A percentile compares a stretch with the other conserved stretches of the same genome.
Conservation (phyloP, 2,888 invertebrate species). For the Omphaloscelis lunosa region DNA sequence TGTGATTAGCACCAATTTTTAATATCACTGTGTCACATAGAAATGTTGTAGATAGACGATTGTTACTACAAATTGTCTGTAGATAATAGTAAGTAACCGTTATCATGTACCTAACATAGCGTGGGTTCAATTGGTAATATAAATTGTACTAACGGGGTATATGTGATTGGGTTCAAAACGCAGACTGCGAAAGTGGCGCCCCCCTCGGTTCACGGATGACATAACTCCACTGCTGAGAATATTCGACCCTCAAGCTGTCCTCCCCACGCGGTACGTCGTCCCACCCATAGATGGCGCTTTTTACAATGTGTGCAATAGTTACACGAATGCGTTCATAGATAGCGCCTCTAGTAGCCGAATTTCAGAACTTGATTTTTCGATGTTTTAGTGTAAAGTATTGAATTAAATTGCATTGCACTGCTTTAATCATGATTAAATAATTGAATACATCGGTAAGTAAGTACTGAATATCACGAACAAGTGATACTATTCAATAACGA, state of each 20-base stretch:
- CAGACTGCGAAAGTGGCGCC: conserved; percentile 96
- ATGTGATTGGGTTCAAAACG: conserved; percentile 81
- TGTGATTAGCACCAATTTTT: conserved; percentile 58
- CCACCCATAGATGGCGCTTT: conserved; percentile 87
- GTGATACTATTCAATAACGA: conserved; percentile 41
- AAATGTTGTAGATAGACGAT: conserved; percentile 71
- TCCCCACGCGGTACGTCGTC: conserved; percentile 89
- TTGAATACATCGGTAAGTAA: conserved; percentile 61
- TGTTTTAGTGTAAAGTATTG: conserved; percentile 60
- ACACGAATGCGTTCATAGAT: conserved; percentile 79
- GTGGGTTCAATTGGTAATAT: conserved; percentile 67
- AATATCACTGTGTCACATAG: conserved; percentile 61
- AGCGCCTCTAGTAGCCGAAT: conserved; percentile 75
- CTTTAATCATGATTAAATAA: conserved; percentile 62
- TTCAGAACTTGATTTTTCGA: conserved; percentile 38
- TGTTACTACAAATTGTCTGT: conserved; percentile 59
- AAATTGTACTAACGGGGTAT: conserved; percentile 74
- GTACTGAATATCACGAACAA: conserved; percentile 50
- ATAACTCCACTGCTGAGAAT: conserved; percentile 94
- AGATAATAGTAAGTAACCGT: conserved; percentile 73
- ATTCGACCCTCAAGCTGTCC: conserved; percentile 93
- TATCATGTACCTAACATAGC: conserved; percentile 70
- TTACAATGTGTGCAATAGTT: conserved; percentile 80
- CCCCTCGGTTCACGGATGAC: conserved; percentile 95
- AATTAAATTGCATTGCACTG: conserved; percentile 69